phyloP scores from a whole-genome alignment of 1,140 invertebrate species.

The Propsilocerus akamusi region DNA sequence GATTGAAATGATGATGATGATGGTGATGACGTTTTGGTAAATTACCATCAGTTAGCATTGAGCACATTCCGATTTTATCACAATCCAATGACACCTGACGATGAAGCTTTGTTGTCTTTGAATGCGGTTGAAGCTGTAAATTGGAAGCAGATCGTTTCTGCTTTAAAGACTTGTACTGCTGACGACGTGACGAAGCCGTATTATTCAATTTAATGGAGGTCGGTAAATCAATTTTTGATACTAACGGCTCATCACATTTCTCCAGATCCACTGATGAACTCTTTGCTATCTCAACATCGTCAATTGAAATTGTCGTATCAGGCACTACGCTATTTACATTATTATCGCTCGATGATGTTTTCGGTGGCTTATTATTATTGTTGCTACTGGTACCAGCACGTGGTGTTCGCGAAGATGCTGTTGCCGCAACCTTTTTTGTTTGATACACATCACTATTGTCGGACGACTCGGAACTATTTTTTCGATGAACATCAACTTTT shows the following conservation, averaged over 20 bases:
- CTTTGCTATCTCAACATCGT: neutral
- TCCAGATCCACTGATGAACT: neutral
- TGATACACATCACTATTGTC: slow-evolving; percentile 11
- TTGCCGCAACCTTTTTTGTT: slow-evolving; percentile 29
- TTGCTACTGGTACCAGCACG: neutral
- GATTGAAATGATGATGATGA: slow-evolving; percentile 11
- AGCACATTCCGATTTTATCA: slow-evolving; percentile 5
- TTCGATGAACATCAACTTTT: slow-evolving; percentile 80
- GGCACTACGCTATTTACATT: neutral
- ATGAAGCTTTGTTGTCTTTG: neutral
- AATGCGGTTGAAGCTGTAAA: neutral
- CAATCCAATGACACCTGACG: slow-evolving; percentile 4
- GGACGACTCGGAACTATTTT: slow-evolving; percentile 75
- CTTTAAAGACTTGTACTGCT: neutral
- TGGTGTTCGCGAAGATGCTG: slow-evolving; percentile 10
- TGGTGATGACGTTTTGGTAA: slow-evolving; percentile 12
- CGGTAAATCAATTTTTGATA: neutral
- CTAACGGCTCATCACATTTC: neutral
- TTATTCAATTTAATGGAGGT: neutral
- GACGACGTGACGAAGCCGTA: neutral
- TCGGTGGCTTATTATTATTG: neutral
- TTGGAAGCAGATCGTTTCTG: neutral
- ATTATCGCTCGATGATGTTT: neutral
- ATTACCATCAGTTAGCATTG: slow-evolving; percentile 6
- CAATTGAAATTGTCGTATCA: neutral